Conservation (phyloP, 1,140 invertebrate species). For the Bombyx mori region DNA sequence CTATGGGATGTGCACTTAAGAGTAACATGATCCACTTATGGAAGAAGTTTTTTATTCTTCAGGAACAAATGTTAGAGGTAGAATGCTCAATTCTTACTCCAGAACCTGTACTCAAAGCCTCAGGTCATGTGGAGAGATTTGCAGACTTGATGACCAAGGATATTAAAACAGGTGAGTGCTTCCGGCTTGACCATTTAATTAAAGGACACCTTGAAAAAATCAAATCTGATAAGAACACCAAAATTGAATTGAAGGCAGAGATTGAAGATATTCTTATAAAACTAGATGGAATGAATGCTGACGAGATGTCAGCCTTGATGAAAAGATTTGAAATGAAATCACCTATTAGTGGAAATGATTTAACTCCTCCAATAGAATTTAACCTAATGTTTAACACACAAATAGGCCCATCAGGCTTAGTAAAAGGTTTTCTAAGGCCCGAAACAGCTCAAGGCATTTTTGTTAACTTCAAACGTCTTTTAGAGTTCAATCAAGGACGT, state of each 20-base stretch:
- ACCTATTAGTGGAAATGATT: slow-evolving; percentile 93
- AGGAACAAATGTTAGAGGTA: slow-evolving; percentile 99
- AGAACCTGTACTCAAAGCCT: slow-evolving; percentile 96
- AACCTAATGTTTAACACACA: slow-evolving; percentile 99
- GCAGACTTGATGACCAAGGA: slow-evolving; percentile 99
- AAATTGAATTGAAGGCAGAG: slow-evolving; percentile 79
- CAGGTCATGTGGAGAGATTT: slow-evolving; percentile 98
- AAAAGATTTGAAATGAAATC: slow-evolving; percentile 94
- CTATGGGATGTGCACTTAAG: slow-evolving; percentile 99
- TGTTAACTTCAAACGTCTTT: slow-evolving; percentile 96
- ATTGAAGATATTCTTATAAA: slow-evolving; percentile 87
- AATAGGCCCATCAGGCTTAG: slow-evolving; percentile 94
- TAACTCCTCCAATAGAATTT: slow-evolving; percentile 96
- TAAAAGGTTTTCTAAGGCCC: slow-evolving; percentile 95
- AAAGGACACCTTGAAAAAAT: slow-evolving; percentile 96
- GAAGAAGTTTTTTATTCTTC: slow-evolving; percentile 96
- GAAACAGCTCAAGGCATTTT: slow-evolving; percentile 99
- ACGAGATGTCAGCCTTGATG: slow-evolving; percentile 90
- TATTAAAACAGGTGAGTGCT: slow-evolving; percentile 95
- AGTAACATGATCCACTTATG: slow-evolving; percentile 94
- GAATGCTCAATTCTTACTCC: slow-evolving; percentile 98
- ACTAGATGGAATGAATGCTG: slow-evolving; percentile 78
- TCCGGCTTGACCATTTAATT: slow-evolving; percentile 97
- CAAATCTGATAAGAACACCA: slow-evolving; percentile 86
- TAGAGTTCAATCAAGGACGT: slow-evolving; percentile 97